Evolutionary conservation across 2,113 vertebrate species (phyloP), one percentile per base, ranked within the genome.

Genomic region (Campylomormyrus tamandua): DNA sequence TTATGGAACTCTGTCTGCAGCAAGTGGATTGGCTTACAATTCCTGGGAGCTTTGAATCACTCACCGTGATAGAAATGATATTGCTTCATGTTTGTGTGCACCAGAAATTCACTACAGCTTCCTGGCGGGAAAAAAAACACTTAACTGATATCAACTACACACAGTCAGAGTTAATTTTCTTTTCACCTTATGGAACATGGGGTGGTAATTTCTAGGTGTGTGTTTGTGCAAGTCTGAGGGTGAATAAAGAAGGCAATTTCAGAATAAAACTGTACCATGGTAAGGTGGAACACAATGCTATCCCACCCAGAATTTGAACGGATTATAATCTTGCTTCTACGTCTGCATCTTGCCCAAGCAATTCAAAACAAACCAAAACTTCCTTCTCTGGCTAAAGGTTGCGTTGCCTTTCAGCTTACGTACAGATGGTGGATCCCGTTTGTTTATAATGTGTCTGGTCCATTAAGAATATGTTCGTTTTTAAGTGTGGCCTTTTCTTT

Each of bases 51-150:
- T 89, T 92, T 90, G 90, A 93, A 94, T 90, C 91, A 88, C 89
- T 91, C 91, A 91, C 45, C 42, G 88, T n/a, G 49, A 87, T 53
- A 86, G 58, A 88, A 89, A 91, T 46, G 91, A 94, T 94, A 93
- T 80, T 80, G 74, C 39, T 80, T 80, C 35, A 91, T 21, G 66
- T 52, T 83, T 89, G 88, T 15, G n/a, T 77, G 17, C 66, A 87
- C 31, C 21, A 56, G 89, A 92, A 88, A 90, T 92, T 91, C 90
- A 86, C 84, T 86, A 86, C 91, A 90, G 92, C 93, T 92, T 90
- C 89, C 90, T 92, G 93, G 93, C 93, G 1, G 19, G 52, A 88
- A 90, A 62, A 58, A 3, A 62, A 70, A 70, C 62, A 70, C n/a
- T 31, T 70, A 70, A 70, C n/a, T 70, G n/a, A 70, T 70, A 11